A percentile compares a stretch with the other conserved stretches of the same genome.
phyloP scores from a whole-genome alignment of 2,888 invertebrate species.

The Apantesis nais region DNA sequence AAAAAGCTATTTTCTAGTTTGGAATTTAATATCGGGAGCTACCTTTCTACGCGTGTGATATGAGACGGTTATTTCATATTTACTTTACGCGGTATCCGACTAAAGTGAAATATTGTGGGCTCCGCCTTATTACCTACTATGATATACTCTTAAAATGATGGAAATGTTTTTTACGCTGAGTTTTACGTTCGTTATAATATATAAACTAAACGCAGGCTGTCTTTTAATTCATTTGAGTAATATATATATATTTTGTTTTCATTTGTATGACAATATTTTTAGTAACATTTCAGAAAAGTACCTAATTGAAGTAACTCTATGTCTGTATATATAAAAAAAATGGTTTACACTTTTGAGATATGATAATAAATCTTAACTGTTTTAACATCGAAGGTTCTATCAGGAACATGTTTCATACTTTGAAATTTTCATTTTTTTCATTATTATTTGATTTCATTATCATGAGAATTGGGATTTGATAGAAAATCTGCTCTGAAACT shows the following conservation, averaged over 20 bases:
- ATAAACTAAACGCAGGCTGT: neutral
- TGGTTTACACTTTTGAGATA: neutral
- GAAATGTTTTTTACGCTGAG: neutral
- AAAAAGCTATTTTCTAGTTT: conserved; percentile 26
- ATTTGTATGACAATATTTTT: too few species aligned
- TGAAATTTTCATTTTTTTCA: too few species aligned
- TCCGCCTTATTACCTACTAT: neutral
- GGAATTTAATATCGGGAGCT: conserved; percentile 49
- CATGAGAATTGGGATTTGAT: neutral
- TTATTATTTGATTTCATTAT: neutral
- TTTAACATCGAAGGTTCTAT: neutral
- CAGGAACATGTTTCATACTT: neutral
- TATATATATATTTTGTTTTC: neutral
- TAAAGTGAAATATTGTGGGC: conserved; percentile 13
- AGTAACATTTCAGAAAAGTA: too few species aligned
- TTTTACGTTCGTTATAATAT: neutral
- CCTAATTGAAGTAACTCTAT: neutral
- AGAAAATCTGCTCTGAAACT: neutral
- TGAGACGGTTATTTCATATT: conserved; percentile 36
- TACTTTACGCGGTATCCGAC: conserved; percentile 23
- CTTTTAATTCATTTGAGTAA: neutral
- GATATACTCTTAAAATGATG: neutral
- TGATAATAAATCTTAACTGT: neutral
- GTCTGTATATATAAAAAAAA: too few species aligned
- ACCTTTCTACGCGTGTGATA: conserved; percentile 38